A percentile compares a stretch with the other conserved stretches of the same genome.
Conservation (phyloP, 2,797 vertebrate species). For the Sebastes matsubarae region DNA sequence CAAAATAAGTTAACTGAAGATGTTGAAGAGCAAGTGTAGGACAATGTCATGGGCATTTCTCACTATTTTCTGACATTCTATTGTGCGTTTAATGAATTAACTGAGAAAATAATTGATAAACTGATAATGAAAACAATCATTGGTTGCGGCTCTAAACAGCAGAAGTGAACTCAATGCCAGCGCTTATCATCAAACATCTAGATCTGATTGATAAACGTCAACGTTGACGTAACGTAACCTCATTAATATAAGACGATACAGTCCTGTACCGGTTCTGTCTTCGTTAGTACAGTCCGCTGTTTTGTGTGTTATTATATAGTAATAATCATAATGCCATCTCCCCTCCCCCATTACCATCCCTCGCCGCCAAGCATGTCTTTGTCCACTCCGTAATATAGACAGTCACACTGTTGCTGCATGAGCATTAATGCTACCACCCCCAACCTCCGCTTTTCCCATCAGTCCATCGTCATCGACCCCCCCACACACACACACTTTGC, state of each 20-base stretch:
- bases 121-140: neutral
- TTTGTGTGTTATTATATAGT: conserved; percentile 21
- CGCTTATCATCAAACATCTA: neutral
- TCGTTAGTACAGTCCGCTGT: conserved; percentile 24
- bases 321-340: conserved; percentile 57
- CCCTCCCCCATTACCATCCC: conserved; percentile 45
- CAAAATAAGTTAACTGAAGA: neutral
- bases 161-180: neutral
- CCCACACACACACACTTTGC: conserved; percentile 1
- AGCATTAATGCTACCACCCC: conserved; percentile 37
- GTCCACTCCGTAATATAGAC: conserved; percentile 56
- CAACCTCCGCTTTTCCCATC: conserved; percentile 49
- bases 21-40: too few relatives aligned
- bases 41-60: neutral
- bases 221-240: neutral
- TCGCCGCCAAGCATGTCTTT: conserved; percentile 46
- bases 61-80: neutral
- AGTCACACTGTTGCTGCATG: conserved; percentile 55
- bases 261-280: neutral
- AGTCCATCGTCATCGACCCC: conserved; percentile 32
- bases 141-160: neutral
- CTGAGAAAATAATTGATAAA: neutral
- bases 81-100: neutral
- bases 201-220: neutral
- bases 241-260: neutral